These are phyloP conservation scores for Serripes groenlandicus DNA, from an alignment of 2,888 invertebrate genomes.

Conservation along the genomic window DNA sequence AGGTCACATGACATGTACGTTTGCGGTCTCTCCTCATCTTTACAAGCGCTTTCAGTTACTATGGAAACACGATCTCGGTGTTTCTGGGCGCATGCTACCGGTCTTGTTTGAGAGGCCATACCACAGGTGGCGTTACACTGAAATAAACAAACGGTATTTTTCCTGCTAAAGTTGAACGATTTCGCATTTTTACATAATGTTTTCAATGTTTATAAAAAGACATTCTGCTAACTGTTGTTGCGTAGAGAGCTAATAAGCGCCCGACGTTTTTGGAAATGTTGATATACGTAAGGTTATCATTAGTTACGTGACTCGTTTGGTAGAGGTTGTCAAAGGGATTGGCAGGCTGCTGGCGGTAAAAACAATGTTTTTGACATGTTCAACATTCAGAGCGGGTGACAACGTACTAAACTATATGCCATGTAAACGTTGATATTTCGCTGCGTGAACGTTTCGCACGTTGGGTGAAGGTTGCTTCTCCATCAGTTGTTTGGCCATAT, in stretches of 20 bases:
- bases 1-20: conserved; percentile 63
- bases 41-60: conserved; percentile 72
- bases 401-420: too few species aligned
- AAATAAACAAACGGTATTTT: not conserved
- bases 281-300: too few species aligned
- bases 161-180: not conserved
- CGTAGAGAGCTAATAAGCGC: not conserved
- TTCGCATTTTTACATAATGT: not conserved
- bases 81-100: conserved; percentile 73
- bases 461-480: too few species aligned
- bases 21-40: conserved; percentile 69
- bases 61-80: conserved; percentile 58
- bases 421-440: too few species aligned
- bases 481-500: too few species aligned
- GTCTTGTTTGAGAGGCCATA: conserved; percentile 68
- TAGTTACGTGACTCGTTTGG: too few species aligned
- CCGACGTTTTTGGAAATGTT: too few species aligned
- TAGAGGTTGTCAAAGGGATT: too few species aligned
- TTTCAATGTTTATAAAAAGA: not conserved
- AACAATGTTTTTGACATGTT: too few species aligned
- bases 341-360: too few species aligned
- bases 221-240: not conserved
- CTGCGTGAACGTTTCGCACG: too few species aligned
- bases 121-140: conserved; percentile 81
- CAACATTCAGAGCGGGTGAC: too few species aligned